Conservation (phyloP, 1,140 invertebrate species). For the Drosophila navojoa region DNA sequence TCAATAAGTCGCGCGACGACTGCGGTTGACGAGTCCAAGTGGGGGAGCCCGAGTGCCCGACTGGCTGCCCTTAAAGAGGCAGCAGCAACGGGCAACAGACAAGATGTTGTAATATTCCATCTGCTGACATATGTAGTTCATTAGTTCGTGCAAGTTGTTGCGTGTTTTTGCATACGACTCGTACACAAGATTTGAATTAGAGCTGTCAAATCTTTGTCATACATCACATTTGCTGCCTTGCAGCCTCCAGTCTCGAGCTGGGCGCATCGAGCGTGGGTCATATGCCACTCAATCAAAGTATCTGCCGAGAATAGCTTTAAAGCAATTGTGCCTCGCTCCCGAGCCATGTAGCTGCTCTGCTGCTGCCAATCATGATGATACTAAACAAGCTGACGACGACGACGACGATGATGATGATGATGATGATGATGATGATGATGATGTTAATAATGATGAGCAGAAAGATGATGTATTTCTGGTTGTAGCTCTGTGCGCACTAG, state of each 20-base stretch:
- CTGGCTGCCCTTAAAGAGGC: conserved; percentile 34
- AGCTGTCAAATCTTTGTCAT: conserved; percentile 79
- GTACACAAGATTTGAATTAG: conserved; percentile 79
- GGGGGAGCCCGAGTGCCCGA: not conserved
- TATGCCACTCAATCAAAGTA: conserved; percentile 68
- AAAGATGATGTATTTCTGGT: conserved; percentile 21
- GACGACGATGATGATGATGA: no score
- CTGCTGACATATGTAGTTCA: conserved; percentile 80
- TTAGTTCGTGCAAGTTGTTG: conserved; percentile 40
- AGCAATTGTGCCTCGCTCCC: conserved; percentile 53
- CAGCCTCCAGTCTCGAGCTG: not conserved
- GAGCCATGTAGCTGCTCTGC: not conserved
- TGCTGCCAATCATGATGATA: conserved; percentile 1
- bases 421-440: conserved; percentile 7
- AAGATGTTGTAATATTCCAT: conserved; percentile 77
- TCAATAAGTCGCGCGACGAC: conserved; percentile 40
- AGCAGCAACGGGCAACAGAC: conserved; percentile 30
- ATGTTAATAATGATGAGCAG: not conserved
- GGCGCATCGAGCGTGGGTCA: conserved; percentile 30
- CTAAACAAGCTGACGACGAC: not conserved
- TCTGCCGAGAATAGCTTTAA: conserved; percentile 55
- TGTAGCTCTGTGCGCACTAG: conserved; percentile 13
- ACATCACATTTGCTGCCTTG: conserved; percentile 42
- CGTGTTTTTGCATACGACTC: conserved; percentile 57
- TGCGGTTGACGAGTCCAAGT: conserved; percentile 49